Base-by-base conservation (phyloP, 2,797 vertebrate genomes). In the Semotilus atromaculatus region DNA sequence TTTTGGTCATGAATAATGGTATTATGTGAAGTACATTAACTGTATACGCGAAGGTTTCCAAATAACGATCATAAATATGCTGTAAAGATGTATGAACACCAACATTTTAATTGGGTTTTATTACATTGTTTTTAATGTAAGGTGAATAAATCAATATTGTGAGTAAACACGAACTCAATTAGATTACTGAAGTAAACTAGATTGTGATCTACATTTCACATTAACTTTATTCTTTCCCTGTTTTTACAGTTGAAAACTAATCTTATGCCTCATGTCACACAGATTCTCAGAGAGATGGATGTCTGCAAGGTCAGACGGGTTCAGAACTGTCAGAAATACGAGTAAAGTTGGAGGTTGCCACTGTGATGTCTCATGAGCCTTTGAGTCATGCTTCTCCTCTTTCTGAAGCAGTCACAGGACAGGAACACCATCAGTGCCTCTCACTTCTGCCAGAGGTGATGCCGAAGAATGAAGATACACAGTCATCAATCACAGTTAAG, bases 331-430 rank as follows among this genome's bases (percentile, higher is more conserved):
- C 74, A 55, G 51, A 76, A 60, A 76, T 40, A 36, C 34, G 4
- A 76, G 34, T 76, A 23, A 76, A 77, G 19, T 9, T 77, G 53
- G 74, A 77, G 55, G 55, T 77, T 60, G 74, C 74, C 21, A 16
- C 14, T 5, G 14, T 60, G 34, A 26, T 76, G 53, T 40, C 7
- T 2, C 51, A 34, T 26, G 53, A 60, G 21, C 34, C 74, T 18
- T n/a, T 23, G 34, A 18, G 34, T 77, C 74, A 60, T 18, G 13
- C 74, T 60, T n/a, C 45, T 13, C 10, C 71, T 18, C 26, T 77
- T n/a, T 58, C 51, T 26, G 53, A 40, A 43, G 74, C 8, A 11
- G 53, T 77, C 53, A n/a, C 21, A 26, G 23, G 3, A 1, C 74
- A 77, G 36, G 74, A 60, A 16, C 36, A 36, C 14, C 19, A 38